These are phyloP conservation scores for Pogonomyrmex californicus DNA, from an alignment of 1,140 invertebrate species.

Conservation along the genomic window DNA sequence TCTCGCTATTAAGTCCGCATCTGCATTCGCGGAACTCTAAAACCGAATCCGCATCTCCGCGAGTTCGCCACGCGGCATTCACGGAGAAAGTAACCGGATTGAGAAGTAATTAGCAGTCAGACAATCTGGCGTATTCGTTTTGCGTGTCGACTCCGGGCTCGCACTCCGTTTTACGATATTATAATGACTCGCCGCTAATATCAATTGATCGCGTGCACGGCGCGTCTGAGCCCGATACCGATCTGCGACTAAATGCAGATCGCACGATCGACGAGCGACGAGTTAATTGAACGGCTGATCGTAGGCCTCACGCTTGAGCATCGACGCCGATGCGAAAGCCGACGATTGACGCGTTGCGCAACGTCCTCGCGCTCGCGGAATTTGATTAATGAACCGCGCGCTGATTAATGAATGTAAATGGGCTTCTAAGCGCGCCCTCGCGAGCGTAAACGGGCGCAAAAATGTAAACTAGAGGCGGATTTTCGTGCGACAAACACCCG, in stretches of 20 bases:
- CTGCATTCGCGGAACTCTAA: constrained; percentile 38
- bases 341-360: constrained; percentile 51
- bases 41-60: neutral
- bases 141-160: neutral
- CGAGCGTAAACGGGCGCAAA: constrained; percentile 19
- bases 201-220: constrained; percentile 43
- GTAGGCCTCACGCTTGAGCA: constrained; percentile 14
- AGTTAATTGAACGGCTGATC: constrained; percentile 52
- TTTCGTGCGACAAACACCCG: constrained; percentile 37
- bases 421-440: neutral
- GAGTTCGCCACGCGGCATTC: neutral
- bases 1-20: constrained; percentile 1
- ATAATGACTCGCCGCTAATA: neutral
- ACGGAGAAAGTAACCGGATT: constrained; percentile 19
- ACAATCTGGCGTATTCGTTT: constrained; percentile 6
- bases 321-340: neutral
- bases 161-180: constrained; percentile 12
- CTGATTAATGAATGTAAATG: constrained; percentile 63
- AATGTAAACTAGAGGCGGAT: neutral
- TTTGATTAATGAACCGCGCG: constrained; percentile 48
- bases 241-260: constrained; percentile 9
- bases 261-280: neutral
- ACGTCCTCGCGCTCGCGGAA: neutral
- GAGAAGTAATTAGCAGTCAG: constrained; percentile 35
- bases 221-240: neutral